phyloP scores from a whole-genome alignment of 2,797 vertebrate genomes.

The Odontamblyopus rebecca region DNA sequence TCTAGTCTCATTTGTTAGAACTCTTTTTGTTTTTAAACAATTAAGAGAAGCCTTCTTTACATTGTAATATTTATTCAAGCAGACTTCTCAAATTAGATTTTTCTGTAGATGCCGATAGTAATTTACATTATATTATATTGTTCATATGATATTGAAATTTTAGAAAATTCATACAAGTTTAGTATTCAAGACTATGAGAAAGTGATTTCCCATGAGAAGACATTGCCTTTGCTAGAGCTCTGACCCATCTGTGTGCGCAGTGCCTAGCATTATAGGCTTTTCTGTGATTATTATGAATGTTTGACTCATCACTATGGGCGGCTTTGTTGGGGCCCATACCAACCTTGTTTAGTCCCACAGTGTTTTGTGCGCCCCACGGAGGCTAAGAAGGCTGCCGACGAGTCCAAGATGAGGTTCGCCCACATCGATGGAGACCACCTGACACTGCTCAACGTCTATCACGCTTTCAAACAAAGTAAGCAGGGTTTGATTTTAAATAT shows the following conservation, averaged over 20 bases:
- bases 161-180: neutral
- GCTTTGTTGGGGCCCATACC: slow-evolving; percentile 99
- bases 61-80: neutral
- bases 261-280: slow-evolving; percentile 95
- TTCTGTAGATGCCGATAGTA: neutral
- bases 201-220: slow-evolving; percentile 80
- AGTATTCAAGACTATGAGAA: slow-evolving; percentile 28
- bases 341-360: slow-evolving; percentile 99
- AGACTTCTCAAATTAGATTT: neutral
- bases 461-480: slow-evolving; percentile 99
- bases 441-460: slow-evolving; percentile 99
- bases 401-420: slow-evolving; percentile 99
- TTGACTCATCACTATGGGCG: slow-evolving; percentile 99
- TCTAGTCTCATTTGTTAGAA: neutral
- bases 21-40: neutral
- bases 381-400: slow-evolving; percentile 98
- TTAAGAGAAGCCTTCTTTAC: neutral
- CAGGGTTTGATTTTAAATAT: slow-evolving; percentile 23
- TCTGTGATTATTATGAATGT: slow-evolving; percentile 92
- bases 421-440: slow-evolving; percentile 99
- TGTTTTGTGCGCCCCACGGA: slow-evolving; percentile 99
- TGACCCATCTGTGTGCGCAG: slow-evolving; percentile 87
- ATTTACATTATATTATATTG: neutral
- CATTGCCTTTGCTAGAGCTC: slow-evolving; percentile 72
- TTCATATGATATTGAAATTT: neutral